These are phyloP conservation scores for Andrena bucephala DNA, from an alignment of 2,888 invertebrate genomes.

Conservation along the genomic window DNA sequence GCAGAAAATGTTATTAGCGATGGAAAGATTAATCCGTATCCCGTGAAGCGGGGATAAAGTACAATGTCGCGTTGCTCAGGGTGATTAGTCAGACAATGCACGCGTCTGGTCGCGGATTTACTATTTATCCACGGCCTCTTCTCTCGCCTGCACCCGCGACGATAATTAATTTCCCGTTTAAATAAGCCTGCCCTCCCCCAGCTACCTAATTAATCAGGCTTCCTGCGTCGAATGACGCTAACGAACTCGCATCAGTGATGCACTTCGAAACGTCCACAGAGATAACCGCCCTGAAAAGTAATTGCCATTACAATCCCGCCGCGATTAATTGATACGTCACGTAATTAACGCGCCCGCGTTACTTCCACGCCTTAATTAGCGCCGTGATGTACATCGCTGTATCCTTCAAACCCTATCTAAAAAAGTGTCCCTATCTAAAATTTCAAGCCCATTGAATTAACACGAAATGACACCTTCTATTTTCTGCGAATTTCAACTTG, in stretches of 20 bases:
- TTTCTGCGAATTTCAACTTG: not conserved
- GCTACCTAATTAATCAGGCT: conserved; percentile 64
- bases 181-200: conserved; percentile 37
- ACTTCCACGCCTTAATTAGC: conserved; percentile 28
- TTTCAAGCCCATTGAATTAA: not conserved
- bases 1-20: not conserved
- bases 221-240: conserved; percentile 54
- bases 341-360: conserved; percentile 26
- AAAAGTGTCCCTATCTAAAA: not conserved
- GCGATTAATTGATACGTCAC: conserved; percentile 40
- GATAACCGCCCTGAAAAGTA: conserved; percentile 38
- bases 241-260: conserved; percentile 53
- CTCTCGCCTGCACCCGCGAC: conserved; percentile 7
- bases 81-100: conserved; percentile 44
- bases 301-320: conserved; percentile 25
- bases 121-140: conserved; percentile 29
- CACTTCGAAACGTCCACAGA: conserved; percentile 36
- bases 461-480: not conserved
- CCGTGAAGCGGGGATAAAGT: not conserved
- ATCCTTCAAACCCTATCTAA: not conserved
- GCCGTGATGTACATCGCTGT: not conserved
- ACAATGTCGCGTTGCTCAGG: conserved; percentile 23
- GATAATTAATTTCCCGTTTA: conserved; percentile 68
- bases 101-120: conserved; percentile 15
- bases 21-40: not conserved